A percentile compares a stretch with the other conserved stretches of the same genome.
Evolutionary conservation across 2,797 vertebrate genomes (phyloP).

Genomic region (Etheostoma nigrum): DNA sequence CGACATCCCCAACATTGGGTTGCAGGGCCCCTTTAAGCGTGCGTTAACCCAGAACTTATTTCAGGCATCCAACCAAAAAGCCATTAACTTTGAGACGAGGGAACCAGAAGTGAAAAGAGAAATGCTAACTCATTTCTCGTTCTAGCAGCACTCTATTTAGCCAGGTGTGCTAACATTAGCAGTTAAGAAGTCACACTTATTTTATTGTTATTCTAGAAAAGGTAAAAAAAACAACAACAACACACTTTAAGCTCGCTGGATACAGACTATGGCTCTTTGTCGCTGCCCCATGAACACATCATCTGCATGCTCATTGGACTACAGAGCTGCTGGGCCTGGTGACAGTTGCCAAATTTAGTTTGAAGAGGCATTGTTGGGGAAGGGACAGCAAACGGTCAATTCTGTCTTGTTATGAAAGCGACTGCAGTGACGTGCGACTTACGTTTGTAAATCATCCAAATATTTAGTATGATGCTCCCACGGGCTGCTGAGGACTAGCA

Average conservation of each 20-base stretch:
- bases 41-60: no score
- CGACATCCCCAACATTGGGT: no score
- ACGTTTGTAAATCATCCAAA: slow-evolving; percentile 35
- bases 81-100: no score
- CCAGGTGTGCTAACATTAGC: not conserved
- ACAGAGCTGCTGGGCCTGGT: not conserved
- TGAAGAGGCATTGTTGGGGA: not conserved
- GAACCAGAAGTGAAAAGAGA: no score
- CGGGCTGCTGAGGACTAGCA: slow-evolving; percentile 32
- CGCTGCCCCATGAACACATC: not conserved
- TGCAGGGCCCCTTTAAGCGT: no score
- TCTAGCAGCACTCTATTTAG: not conserved
- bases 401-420: slow-evolving; percentile 14
- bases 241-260: not conserved
- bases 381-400: slow-evolving; percentile 24
- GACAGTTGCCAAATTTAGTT: not conserved
- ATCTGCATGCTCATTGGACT: not conserved
- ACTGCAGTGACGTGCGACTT: slow-evolving; percentile 27
- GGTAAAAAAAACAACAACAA: no score
- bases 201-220: not conserved
- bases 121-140: no score
- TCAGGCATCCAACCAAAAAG: no score
- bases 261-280: not conserved
- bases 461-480: slow-evolving; percentile 36
- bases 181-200: not conserved